Evolutionary conservation across 2,797 vertebrate genomes (phyloP), one percentile per base, ranked within the genome.

Genomic region (Philypnodon macrostomus): DNA sequence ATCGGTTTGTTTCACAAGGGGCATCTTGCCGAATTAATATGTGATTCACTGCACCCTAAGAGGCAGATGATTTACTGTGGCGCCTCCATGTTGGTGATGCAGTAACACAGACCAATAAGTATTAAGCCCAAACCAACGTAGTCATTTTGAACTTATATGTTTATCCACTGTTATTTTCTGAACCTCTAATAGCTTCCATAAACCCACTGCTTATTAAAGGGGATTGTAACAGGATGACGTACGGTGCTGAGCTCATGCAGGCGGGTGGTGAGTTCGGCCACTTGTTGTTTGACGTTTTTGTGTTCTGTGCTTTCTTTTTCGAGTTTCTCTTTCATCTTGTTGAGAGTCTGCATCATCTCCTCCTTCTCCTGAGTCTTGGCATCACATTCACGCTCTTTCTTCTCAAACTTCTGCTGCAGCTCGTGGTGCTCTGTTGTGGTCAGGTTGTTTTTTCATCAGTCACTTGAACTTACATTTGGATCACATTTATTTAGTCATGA

Each of bases 291-390:
- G 79, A 93, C 95, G 53, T 92, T 91, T 79, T 94, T 95, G 81
- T 97, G 93, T 83, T 99, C 97, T 0, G 71, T 90, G 16, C 90
- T 92, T 81, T 99, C 97, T 65, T 92, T 95, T 56, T 98, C 95
- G 63, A 99, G 90, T 71, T 98, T 98, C 83, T 99, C 97, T 84
- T 99, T 99, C 97, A 99, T 99, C 86, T 98, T 98, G 80, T 96
- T 98, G 70, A 99, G 90, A 0, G 96, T 98, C 85, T 96, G 93
- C 96, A 98, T 97, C 96, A 98, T 98, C 75, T 98, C 96, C 13
- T 99, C 97, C 62, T 98, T 99, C 90, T 99, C 97, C 76, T 98
- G 96, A 10, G 95, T 92, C 89, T 99, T 99, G 69, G 93, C 95
- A 0, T 99, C 97, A 15, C 97, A 99, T 63, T 99, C 97, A 0